Conservation (phyloP, 2,797 vertebrate species). For the Hypotaenidia philippensis region DNA sequence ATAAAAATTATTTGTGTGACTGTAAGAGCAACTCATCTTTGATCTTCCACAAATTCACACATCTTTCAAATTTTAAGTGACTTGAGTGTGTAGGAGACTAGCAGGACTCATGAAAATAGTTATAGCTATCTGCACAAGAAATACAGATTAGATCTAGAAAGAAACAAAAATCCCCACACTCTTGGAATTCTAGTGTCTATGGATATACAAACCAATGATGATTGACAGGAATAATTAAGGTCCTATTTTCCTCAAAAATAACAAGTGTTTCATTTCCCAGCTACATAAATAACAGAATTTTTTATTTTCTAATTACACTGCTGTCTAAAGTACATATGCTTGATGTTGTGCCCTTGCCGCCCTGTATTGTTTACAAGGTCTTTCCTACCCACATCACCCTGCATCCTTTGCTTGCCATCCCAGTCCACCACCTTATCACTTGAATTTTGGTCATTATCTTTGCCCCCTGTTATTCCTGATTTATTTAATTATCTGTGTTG, state of each 20-base stretch:
- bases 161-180: neutral
- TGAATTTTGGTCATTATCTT: neutral
- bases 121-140: neutral
- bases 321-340: neutral
- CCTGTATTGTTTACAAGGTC: neutral
- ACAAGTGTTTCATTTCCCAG: neutral
- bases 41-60: neutral
- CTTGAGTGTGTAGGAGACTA: neutral
- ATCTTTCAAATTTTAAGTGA: neutral
- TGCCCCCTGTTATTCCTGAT: neutral
- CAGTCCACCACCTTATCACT: neutral
- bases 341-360: neutral
- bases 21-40: neutral
- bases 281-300: neutral
- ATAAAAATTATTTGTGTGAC: neutral
- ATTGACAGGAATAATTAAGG: neutral
- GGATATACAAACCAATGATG: neutral
- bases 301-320: neutral
- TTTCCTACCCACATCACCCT: neutral
- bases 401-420: neutral
- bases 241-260: neutral
- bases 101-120: neutral
- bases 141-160: neutral
- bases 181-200: neutral
- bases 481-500: neutral